phyloP scores from a whole-genome alignment of 2,113 vertebrate species.

The Psettodes erumei region DNA sequence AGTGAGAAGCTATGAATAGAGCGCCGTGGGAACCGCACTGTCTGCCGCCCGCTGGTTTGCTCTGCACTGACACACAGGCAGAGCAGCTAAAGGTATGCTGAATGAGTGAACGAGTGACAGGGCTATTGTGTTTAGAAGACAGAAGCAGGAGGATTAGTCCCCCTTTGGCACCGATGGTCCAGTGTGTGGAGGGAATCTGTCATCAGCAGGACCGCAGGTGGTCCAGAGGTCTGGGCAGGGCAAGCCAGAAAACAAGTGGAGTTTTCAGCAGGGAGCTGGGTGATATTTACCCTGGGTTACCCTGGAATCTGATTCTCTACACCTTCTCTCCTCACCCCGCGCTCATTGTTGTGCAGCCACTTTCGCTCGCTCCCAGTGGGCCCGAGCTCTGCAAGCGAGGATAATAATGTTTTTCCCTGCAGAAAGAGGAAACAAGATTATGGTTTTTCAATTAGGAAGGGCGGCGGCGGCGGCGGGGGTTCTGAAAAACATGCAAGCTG shows the following conservation, averaged over 20 bases:
- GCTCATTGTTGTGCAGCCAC: constrained; percentile 56
- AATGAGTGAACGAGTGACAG: constrained; percentile 74
- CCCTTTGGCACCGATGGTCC: constrained; percentile 62
- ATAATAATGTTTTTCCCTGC: constrained; percentile 47
- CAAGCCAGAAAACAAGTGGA: constrained; percentile 69
- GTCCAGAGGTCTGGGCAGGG: constrained; percentile 63
- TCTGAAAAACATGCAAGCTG: constrained; percentile 35
- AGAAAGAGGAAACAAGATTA: constrained; percentile 56
- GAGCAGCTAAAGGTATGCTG: constrained; percentile 62
- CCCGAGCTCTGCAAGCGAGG: constrained; percentile 32
- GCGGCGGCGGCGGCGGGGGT: background rate
- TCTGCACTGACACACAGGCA: constrained; percentile 61
- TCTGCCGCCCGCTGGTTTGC: constrained; percentile 58
- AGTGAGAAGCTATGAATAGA: constrained; percentile 72
- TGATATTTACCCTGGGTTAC: constrained; percentile 62
- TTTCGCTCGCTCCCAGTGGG: constrained; percentile 60
- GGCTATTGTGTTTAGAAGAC: constrained; percentile 61
- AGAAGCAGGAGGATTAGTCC: constrained; percentile 74
- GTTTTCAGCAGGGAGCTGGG: constrained; percentile 59
- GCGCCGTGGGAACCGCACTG: constrained; percentile 70
- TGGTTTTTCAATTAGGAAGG: constrained; percentile 52
- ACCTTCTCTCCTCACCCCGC: constrained; percentile 66
- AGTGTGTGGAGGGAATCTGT: constrained; percentile 75
- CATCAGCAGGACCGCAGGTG: constrained; percentile 75
- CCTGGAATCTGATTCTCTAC: constrained; percentile 69